phyloP scores from a whole-genome alignment of 2,113 vertebrate species.

The Ammospiza caudacuta region DNA sequence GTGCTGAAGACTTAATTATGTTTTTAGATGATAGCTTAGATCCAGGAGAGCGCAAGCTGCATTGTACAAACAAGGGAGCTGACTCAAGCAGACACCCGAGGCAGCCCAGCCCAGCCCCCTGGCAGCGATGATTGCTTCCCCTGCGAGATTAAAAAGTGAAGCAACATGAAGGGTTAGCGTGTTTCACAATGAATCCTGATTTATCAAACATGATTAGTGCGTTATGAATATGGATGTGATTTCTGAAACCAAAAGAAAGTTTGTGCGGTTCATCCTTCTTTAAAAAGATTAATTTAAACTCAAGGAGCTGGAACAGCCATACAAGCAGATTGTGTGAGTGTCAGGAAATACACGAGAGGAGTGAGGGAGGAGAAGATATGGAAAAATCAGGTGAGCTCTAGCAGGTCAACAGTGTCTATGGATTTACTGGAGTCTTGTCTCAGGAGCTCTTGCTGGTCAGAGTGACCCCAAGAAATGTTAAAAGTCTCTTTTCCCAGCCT shows the following conservation, averaged over 20 bases:
- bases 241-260: slow-evolving; percentile 67
- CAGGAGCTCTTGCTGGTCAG: too few relatives aligned
- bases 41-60: slow-evolving; percentile 2
- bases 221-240: slow-evolving; percentile 76
- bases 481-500: too few relatives aligned
- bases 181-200: slow-evolving; percentile 64
- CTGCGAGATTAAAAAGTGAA: slow-evolving; percentile 35
- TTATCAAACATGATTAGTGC: slow-evolving; percentile 68
- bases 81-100: slow-evolving; percentile 30
- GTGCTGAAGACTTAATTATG: slow-evolving; percentile 50
- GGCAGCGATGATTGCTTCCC: slow-evolving; percentile 6
- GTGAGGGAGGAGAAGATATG: not conserved
- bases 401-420: not conserved
- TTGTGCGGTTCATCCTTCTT: slow-evolving; percentile 31
- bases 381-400: not conserved
- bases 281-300: slow-evolving; percentile 60
- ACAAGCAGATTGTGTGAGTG: not conserved
- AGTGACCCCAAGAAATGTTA: too few relatives aligned
- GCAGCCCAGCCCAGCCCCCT: slow-evolving; percentile 51
- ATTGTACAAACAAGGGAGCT: slow-evolving; percentile 27
- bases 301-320: not conserved
- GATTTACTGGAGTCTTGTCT: not conserved
- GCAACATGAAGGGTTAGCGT: slow-evolving; percentile 53
- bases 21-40: slow-evolving; percentile 44
- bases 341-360: not conserved